Base-by-base conservation (phyloP, 2,797 vertebrate species). In the Petrocephalus sullivani region DNA sequence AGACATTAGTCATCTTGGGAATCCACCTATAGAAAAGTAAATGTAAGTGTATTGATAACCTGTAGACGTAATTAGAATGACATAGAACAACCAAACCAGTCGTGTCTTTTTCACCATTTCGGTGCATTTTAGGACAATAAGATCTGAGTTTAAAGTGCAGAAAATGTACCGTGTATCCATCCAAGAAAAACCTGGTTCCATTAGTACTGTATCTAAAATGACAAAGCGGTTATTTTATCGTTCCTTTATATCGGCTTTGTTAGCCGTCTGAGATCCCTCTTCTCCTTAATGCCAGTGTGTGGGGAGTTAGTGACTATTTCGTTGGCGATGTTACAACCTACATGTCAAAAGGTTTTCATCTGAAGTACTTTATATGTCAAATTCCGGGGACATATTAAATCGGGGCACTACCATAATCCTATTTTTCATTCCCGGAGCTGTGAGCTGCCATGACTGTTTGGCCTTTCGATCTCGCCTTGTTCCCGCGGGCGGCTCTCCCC, bases 381-480 rank as follows among this genome's bases (percentile, higher is more conserved):
- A 96, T 96, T 95, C 93, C 94, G 91, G 90, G 88, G 78, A 89
- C 93, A 94, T 95, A 94, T 96, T 95, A 94, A 94, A 94, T 96
- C 94, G 85, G 87, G 83, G 87, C 89, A 75, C 33, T 46, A 33
- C 71, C 71, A 75, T 96, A 96, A 96, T 96, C 92, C 89, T 94
- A 94, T 95, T 95, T 94, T 93, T 53, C 89, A 89, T 53, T 56
- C 88, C 89, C 91, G 92, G 91, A 23, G 12, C 21, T 28, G 82
- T 89, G 90, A 90, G 90, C 87, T 88, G 88, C 90, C 12, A 53
- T 88, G 85, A 89, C 14, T 88, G 86, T 71, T 83, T 67, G 82
- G 33, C 82, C 57, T 86, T 85, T 89, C 54, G 33, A 37, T 85
- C 89, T 89, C 19, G 64, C 87, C 88, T 86, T 83, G 64, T 14